Evolutionary conservation across 2,888 invertebrate species (phyloP), one percentile per base, ranked within the genome.

Genomic region (Ectemnius cavifrons): DNA sequence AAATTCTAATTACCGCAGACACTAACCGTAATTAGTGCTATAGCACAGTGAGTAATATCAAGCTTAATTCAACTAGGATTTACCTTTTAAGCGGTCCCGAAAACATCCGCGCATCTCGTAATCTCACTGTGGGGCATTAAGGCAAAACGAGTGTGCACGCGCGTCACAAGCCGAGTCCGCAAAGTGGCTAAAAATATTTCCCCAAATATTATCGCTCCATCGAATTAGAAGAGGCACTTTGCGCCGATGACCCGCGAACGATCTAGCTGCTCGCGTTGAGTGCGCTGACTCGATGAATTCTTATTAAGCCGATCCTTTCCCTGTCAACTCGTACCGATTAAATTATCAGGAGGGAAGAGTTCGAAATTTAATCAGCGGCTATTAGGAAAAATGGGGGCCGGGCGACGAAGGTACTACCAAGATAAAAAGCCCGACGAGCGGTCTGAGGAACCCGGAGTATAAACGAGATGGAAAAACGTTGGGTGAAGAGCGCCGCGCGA

Each of bases 1-100:
- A 76, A 76, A 78, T 79, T 77, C 77, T 79, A 83, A 82, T 82
- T 82, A 81, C 74, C 58, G 37, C 72, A 67, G 64, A 61, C 76
- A 67, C 67, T 52, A 60, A 74, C 75, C 68, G 81, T 77, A 83
- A 82, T 82, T 81, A 79, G 79, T 66, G 63, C 69, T 60, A 66
- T 47, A 73, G 63, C 60, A 63, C 61, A 75, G 63, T 67, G 75
- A 77, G 70, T 75, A 75, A 66, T 64, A 69, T 74, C 74, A 63
- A 63, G 72, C 67, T 79, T 77, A 74, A 70, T 62, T 69, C 68
- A 63, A 60, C 63, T 23, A 27, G 76, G 73, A 71, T 72, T 76
- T 74, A 61, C 67, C 59, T 63, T 63, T 70, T 69, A 63, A 69
- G 56, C 37, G 63, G n/a, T 23, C 58, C 56, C 56, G 70, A 60